Evolutionary conservation across 1,140 invertebrate genomes (phyloP), one percentile per base, ranked within the genome.

Genomic region (Mercenaria mercenaria): DNA sequence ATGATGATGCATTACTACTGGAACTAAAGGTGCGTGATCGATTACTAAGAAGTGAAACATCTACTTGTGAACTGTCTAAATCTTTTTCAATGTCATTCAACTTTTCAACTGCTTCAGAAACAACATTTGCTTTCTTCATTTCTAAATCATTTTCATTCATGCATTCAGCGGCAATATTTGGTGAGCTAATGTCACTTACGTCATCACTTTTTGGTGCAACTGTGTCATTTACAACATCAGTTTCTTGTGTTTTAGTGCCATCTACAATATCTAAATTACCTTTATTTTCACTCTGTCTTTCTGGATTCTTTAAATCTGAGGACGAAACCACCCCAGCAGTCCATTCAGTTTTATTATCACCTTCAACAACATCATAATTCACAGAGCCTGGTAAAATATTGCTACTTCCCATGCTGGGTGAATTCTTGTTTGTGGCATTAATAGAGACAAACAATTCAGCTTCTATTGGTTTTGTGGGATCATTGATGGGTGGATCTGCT

Each of bases 371-470:
- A 43, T 89, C 88, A 50, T 83, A 83, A 43, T 41, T 74, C 15
- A 89, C 88, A 37, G 64, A 76, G 15, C 88, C 88, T 56, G 88
- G 88, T 43, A 89, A 64, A 23, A 89, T 76, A 47, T 76, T 69
- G 15, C 15, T 52, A 69, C 67, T 29, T 34, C 18, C 80, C 41
- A 4, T 32, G 13, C 23, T 61, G 20, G 69, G 67, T 20, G 67
- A 11, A 43, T 3, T 89, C 37, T 81, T 39, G 26, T 83, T 82
- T 61, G 79, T 23, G 20, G 20, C 50, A 89, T 47, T 83, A 0
- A 89, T 67, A 15, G 88, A 89, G 15, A 83, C 88, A 89, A 89
- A 89, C 32, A 89, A 15, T 64, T 89, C 88, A 37, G 69, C 67
- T 50, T 89, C 80, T 39, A 89, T 89, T 59, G 88, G 88, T 20